These are phyloP conservation scores for Peromyscus maniculatus DNA, from an alignment of 2,113 vertebrate genomes.

Conservation along the genomic window DNA sequence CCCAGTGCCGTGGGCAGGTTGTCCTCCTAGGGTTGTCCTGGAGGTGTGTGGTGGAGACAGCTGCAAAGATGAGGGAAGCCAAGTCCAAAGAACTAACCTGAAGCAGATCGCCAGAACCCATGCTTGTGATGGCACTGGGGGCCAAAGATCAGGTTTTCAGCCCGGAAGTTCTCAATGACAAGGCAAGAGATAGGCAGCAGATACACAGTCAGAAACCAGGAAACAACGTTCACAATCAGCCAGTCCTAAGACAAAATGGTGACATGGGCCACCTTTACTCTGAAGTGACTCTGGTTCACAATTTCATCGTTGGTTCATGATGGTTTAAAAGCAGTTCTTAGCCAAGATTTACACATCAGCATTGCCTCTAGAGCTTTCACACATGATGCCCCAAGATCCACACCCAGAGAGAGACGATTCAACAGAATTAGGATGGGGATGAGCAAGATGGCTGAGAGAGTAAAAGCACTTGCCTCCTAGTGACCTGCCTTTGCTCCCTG, in stretches of 20 bases:
- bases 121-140: background rate
- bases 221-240: constrained; percentile 27
- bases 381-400: background rate
- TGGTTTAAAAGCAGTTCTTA: constrained; percentile 58
- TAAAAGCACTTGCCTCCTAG: background rate
- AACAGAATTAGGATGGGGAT: background rate
- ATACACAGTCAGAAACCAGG: constrained; percentile 46
- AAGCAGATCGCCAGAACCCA: background rate
- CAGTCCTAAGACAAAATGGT: constrained; percentile 57
- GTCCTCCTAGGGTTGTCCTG: background rate
- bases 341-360: background rate
- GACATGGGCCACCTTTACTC: constrained; percentile 72
- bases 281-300: constrained; percentile 61
- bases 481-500: background rate
- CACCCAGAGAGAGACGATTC: background rate
- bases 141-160: constrained; percentile 43
- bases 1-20: background rate
- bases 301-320: constrained; percentile 4
- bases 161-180: background rate
- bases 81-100: background rate
- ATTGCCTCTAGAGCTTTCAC: background rate
- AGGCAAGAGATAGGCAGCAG: constrained; percentile 49
- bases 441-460: background rate
- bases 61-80: constrained; percentile 23
- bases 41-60: background rate